phyloP scores from a whole-genome alignment of 1,140 invertebrate genomes.

The Frieseomelitta varia region DNA sequence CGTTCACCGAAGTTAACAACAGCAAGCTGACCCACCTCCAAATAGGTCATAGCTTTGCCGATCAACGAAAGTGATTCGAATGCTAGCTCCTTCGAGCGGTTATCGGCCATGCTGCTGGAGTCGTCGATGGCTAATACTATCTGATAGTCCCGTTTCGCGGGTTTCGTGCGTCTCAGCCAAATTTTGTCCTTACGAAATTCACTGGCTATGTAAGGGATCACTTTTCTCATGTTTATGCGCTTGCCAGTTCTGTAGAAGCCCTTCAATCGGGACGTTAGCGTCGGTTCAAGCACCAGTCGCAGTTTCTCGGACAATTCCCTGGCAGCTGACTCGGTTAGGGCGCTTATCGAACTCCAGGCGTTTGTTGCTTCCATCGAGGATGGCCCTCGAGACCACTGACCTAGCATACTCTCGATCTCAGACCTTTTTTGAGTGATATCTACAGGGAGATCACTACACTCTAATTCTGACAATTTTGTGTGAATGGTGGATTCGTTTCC shows the following conservation, averaged over 20 bases:
- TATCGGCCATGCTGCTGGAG: constrained; percentile 96
- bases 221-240: constrained; percentile 98
- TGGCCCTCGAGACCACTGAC: constrained; percentile 82
- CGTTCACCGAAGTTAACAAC: constrained; percentile 96
- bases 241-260: constrained; percentile 98
- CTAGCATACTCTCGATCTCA: constrained; percentile 84
- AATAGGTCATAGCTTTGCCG: constrained; percentile 93
- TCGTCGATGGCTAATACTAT: constrained; percentile 98
- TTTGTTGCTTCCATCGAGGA: constrained; percentile 80
- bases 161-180: constrained; percentile 97
- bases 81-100: constrained; percentile 94
- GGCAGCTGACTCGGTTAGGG: constrained; percentile 87
- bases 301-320: constrained; percentile 97
- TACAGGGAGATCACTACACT: constrained; percentile 52
- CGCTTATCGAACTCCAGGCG: constrained; percentile 84
- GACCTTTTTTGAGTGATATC: constrained; percentile 69
- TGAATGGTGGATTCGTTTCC: constrained; percentile 88
- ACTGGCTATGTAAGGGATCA: constrained; percentile 99
- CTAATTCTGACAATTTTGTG: constrained; percentile 76
- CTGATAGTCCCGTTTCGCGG: constrained; percentile 97
- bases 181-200: constrained; percentile 99
- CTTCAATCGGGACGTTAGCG: constrained; percentile 93
- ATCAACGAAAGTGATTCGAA: constrained; percentile 97
- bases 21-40: constrained; percentile 96
- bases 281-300: constrained; percentile 96